Conservation (phyloP, 2,797 vertebrate genomes). For the Hoplostethus mediterraneus region DNA sequence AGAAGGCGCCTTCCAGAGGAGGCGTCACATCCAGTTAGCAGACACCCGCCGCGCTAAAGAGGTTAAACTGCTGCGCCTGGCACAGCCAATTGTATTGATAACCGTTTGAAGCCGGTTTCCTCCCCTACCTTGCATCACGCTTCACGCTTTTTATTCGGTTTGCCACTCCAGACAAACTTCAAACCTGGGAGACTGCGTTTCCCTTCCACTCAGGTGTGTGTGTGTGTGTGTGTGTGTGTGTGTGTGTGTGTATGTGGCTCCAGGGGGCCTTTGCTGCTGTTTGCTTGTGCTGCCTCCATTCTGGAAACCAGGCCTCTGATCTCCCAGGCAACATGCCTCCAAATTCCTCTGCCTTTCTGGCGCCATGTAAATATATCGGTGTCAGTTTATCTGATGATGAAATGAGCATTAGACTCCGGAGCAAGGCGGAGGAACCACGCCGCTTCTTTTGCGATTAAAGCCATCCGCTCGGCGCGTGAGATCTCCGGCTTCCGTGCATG, state of each 20-base stretch:
- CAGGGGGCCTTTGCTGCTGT: conserved; percentile 77
- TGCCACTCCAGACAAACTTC: conserved; percentile 83
- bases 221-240: conserved; percentile 52
- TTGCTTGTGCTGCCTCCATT: conserved; percentile 77
- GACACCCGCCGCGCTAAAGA: conserved; percentile 81
- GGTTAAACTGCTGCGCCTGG: conserved; percentile 86
- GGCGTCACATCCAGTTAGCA: conserved; percentile 84
- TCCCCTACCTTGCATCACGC: conserved; percentile 78
- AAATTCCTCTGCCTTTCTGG: conserved; percentile 77
- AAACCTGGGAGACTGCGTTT: conserved; percentile 77
- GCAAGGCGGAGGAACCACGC: conserved; percentile 64
- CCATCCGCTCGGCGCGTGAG: conserved; percentile 60
- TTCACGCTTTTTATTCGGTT: conserved; percentile 78
- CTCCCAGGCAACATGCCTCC: conserved; percentile 78
- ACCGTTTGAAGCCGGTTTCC: conserved; percentile 82
- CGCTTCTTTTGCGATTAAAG: conserved; percentile 76
- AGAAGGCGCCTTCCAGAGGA: conserved; percentile 76
- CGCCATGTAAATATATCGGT: conserved; percentile 86
- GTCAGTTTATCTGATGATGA: conserved; percentile 84
- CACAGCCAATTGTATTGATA: conserved; percentile 86
- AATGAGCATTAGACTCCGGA: conserved; percentile 74
- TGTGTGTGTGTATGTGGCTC: conserved; percentile 55
- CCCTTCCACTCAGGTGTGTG: conserved; percentile 61
- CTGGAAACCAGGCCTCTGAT: conserved; percentile 83
- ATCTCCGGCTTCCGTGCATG: conserved; percentile 55